These are phyloP conservation scores for Synanthedon formicaeformis DNA, from an alignment of 2,888 invertebrate species.

Conservation along the genomic window DNA sequence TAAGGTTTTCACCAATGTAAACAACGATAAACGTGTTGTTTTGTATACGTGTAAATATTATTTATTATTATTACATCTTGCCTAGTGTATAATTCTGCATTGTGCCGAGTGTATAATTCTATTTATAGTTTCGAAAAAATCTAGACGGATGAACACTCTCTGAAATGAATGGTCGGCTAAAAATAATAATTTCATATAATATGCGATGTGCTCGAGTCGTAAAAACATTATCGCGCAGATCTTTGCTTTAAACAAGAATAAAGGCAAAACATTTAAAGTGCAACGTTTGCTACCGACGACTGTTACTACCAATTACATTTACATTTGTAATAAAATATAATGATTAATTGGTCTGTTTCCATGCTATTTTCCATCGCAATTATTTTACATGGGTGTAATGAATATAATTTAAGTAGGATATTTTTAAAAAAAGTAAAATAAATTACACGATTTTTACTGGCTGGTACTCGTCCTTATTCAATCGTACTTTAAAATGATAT, in stretches of 20 bases:
- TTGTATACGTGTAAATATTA: too few species aligned
- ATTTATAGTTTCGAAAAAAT: conserved; percentile 3
- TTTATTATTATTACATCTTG: too few species aligned
- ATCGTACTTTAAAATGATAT: too few species aligned
- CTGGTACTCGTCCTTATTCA: too few species aligned
- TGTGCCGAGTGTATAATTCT: background rate
- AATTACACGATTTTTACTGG: too few species aligned
- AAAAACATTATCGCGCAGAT: conserved; percentile 16
- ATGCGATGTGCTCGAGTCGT: conserved; percentile 11
- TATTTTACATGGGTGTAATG: too few species aligned
- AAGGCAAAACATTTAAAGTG: conserved; percentile 16
- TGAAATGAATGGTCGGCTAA: conserved; percentile 6
- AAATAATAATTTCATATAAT: conserved; percentile 11
- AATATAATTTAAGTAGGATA: too few species aligned
- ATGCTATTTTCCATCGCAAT: too few species aligned
- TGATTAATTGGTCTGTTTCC: background rate
- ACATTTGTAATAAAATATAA: conserved; percentile 12
- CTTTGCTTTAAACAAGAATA: conserved; percentile 13
- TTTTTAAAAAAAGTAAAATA: too few species aligned
- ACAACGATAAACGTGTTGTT: too few species aligned
- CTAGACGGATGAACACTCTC: background rate
- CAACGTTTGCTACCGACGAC: conserved; percentile 14
- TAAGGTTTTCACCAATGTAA: too few species aligned
- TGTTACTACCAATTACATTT: conserved; percentile 15
- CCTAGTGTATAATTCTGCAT: too few species aligned